Evolutionary conservation across 2,113 vertebrate species (phyloP).

Genomic region (Gopherus evgoodei): DNA sequence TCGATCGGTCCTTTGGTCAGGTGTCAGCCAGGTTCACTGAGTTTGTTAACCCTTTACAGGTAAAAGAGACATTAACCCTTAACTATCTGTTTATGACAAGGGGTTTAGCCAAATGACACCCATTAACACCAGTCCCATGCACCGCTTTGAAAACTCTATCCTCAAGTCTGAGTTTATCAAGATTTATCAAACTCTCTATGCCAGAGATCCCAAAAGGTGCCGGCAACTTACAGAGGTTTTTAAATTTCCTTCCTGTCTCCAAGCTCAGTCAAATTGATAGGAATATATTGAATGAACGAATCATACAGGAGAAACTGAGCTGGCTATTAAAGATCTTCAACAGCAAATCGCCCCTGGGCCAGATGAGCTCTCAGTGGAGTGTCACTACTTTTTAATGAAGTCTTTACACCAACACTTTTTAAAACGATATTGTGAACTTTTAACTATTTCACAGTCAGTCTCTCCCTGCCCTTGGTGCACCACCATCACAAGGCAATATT

Average conservation of each 20-base stretch:
- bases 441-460: background rate
- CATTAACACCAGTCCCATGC: fast-evolving
- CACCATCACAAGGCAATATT: background rate
- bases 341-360: conserved; percentile 12
- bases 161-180: background rate
- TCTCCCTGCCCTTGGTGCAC: fast-evolving
- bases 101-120: background rate
- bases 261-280: conserved; percentile 45
- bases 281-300: conserved; percentile 28
- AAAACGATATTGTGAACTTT: background rate
- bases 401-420: background rate
- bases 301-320: background rate
- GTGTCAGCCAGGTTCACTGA: too few relatives aligned
- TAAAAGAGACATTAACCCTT: too few relatives aligned
- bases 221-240: conserved; percentile 1
- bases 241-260: conserved; percentile 29
- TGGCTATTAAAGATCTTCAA: conserved; percentile 39
- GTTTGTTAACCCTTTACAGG: too few relatives aligned
- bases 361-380: background rate
- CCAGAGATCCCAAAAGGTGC: conserved; percentile 30
- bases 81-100: too few relatives aligned
- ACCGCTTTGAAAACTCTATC: background rate
- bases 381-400: background rate
- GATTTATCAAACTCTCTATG: conserved; percentile 2
- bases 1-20: too few relatives aligned